A percentile compares a stretch with the other conserved stretches of the same genome.
Conservation (phyloP, 2,797 vertebrate species). For the Acanthiza pusilla region DNA sequence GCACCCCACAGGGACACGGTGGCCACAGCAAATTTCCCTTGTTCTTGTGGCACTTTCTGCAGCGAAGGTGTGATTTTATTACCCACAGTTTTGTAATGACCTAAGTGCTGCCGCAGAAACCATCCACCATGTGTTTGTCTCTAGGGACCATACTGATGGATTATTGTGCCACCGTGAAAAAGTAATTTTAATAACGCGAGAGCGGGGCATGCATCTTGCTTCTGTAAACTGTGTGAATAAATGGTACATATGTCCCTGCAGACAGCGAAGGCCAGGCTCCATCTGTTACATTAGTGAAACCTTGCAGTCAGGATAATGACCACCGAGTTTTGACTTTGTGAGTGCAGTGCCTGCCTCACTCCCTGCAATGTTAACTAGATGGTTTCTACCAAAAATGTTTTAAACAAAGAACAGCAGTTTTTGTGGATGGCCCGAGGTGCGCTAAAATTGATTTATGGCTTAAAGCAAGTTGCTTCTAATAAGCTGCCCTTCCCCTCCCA, state of each 20-base stretch:
- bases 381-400: not conserved
- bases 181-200: not conserved
- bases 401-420: not conserved
- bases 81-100: not conserved
- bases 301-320: not conserved
- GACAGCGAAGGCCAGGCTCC: not conserved
- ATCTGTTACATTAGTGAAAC: not conserved
- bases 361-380: not conserved
- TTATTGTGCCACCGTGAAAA: not conserved
- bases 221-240: not conserved
- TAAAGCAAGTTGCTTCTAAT: not conserved
- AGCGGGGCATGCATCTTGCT: not conserved
- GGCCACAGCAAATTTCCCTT: not conserved
- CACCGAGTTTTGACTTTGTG: not conserved
- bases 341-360: not conserved
- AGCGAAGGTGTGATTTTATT: not conserved
- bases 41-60: not conserved
- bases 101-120: not conserved
- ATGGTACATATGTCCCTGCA: not conserved
- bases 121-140: not conserved
- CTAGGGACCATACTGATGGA: not conserved
- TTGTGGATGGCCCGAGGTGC: not conserved
- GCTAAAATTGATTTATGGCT: not conserved
- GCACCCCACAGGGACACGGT: not conserved
- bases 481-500: not conserved